Conservation (phyloP, 2,797 vertebrate species). For the Taenioides sp. region DNA sequence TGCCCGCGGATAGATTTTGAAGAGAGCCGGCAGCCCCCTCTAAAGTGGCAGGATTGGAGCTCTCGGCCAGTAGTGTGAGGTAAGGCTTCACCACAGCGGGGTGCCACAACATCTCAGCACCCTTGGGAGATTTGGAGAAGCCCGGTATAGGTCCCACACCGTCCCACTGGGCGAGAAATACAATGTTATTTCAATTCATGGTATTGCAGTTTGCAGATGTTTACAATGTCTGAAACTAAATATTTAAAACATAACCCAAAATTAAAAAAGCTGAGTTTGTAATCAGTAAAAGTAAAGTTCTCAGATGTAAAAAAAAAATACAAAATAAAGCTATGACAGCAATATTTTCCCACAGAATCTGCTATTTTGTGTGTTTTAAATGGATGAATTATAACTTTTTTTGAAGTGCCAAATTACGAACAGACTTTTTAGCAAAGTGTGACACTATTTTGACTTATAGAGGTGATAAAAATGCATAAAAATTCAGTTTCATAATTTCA, state of each 20-base stretch:
- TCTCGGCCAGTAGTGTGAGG: slow-evolving; percentile 93
- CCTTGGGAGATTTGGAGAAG: slow-evolving; percentile 94
- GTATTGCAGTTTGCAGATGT: background rate
- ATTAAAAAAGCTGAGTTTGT: too few relatives aligned
- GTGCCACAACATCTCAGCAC: slow-evolving; percentile 99
- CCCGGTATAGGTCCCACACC: slow-evolving; percentile 96
- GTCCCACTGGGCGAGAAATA: slow-evolving; percentile 85
- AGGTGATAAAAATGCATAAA: too few relatives aligned
- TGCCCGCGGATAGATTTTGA: slow-evolving; percentile 96
- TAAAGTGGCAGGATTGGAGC: slow-evolving; percentile 96
- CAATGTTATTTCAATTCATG: background rate
- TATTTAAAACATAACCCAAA: too few relatives aligned
- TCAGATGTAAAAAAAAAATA: background rate
- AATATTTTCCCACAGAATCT: too few relatives aligned
- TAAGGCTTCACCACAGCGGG: slow-evolving; percentile 96
- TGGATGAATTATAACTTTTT: too few relatives aligned
- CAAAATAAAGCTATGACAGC: too few relatives aligned
- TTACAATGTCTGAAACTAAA: background rate
- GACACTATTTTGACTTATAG: too few relatives aligned
- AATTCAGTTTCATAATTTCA: too few relatives aligned
- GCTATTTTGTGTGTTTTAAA: too few relatives aligned
- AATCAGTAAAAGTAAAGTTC: background rate
- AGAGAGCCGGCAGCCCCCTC: slow-evolving; percentile 96
- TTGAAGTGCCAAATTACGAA: too few relatives aligned
- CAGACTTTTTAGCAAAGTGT: too few relatives aligned